Evolutionary conservation across 35 echinoderm and acorn worm genomes (phyloP).

Genomic region (Heliocidaris erythrogramma): DNA sequence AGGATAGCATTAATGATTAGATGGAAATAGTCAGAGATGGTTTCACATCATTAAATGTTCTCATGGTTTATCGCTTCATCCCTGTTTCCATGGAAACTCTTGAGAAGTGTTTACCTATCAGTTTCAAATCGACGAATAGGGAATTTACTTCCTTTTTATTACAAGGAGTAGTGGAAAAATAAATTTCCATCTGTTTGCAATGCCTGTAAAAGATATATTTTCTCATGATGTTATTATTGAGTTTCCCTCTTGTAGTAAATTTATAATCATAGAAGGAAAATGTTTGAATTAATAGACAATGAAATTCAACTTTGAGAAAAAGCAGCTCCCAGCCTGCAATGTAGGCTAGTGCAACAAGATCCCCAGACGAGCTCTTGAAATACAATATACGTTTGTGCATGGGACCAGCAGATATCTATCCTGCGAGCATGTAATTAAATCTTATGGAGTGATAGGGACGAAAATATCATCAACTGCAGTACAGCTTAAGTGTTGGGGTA

Average conservation of each 20-base stretch:
- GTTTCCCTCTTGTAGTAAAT: too few species aligned
- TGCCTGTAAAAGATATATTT: background rate
- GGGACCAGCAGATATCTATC: conserved; percentile 15
- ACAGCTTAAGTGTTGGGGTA: conserved; percentile 6
- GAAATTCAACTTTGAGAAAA: too few species aligned
- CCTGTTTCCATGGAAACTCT: background rate
- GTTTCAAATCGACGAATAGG: background rate
- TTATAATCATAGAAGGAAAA: too few species aligned
- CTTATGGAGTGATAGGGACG: conserved; percentile 24
- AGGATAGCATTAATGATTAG: background rate
- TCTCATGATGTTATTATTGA: background rate
- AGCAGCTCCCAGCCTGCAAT: background rate
- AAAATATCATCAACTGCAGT: conserved; percentile 33
- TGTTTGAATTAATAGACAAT: too few species aligned
- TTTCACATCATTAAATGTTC: background rate
- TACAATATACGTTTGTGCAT: conserved; percentile 12
- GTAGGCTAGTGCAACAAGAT: background rate
- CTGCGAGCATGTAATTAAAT: conserved; percentile 36
- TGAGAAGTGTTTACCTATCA: background rate
- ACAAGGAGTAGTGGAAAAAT: background rate
- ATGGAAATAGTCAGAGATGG: background rate
- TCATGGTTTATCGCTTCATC: background rate
- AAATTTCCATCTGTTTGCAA: background rate
- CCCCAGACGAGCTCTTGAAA: conserved; percentile 8
- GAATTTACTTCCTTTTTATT: background rate